Evolutionary conservation across 2,113 vertebrate species (phyloP), one percentile per base, ranked within the genome.

Genomic region (Gadus chalcogrammus): DNA sequence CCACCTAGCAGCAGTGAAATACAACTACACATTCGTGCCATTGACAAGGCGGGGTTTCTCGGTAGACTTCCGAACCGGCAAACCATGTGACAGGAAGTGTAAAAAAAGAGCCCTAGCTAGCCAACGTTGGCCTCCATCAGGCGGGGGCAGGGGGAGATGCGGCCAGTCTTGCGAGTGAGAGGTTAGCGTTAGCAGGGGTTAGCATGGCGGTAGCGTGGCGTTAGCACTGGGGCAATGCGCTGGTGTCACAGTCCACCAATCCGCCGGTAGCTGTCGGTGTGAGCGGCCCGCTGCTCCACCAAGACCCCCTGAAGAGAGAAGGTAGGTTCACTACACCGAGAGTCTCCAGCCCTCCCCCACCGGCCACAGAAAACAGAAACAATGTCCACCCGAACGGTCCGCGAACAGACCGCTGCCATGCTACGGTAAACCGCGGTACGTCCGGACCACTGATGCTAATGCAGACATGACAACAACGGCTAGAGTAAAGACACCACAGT

Each of bases 191-290:
- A 60, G 58, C 20, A 20, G 42, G 42, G 8, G 42, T 48, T 48
- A 48, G 42, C 42, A 48, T 48, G 42, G 42, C 42, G 42, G 6
- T 35, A 35, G 31, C 31, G 31, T 35, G 31, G 31, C 31, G 31
- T 35, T 35, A 35, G 31, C 31, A 35, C 31, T 35, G 31, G 31
- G 6, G 31, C 31, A 35, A 35, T 0, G 48, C 20, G 78, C 69
- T 69, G 85, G 83, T 52, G 83, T 95, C 94, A 98, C 83, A 95
- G 89, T 92, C 94, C 94, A 85, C 95, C 95, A 68, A 94, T 96
- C 92, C 94, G 94, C 90, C 94, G 90, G 95, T 87, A 95, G 91
- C 93, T 94, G 91, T 97, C 95, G 80, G 94, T 91, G 72, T 96
- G 94, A 92, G 94, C 89, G 55, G 92, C 91, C 88, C 93, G 91